Evolutionary conservation across 2,113 vertebrate genomes (phyloP).

Genomic region (Amia ocellicauda): DNA sequence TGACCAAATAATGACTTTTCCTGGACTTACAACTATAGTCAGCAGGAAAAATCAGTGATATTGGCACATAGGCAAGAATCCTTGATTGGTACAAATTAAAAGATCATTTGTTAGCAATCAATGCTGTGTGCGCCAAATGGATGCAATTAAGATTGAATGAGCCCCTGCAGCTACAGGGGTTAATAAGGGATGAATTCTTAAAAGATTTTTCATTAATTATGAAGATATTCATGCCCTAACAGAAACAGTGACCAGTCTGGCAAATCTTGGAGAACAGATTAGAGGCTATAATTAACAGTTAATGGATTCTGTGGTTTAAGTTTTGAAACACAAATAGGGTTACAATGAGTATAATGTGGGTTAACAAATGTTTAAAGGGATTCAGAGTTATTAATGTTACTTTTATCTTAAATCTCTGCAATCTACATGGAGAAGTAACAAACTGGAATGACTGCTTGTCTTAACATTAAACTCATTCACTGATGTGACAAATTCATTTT

Average conservation of each 20-base stretch:
- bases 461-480: neutral
- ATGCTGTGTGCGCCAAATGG: conserved; percentile 75
- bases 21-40: conserved; percentile 37
- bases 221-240: conserved; percentile 77
- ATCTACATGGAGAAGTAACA: neutral
- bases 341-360: neutral
- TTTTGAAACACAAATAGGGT: conserved; percentile 9
- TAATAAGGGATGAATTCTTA: conserved; percentile 77
- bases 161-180: conserved; percentile 76
- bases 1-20: conserved; percentile 1
- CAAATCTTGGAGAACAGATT: conserved; percentile 55
- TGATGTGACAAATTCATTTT: neutral
- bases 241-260: conserved; percentile 68
- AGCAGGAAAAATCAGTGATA: conserved; percentile 76
- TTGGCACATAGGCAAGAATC: conserved; percentile 73
- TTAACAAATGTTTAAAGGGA: conserved; percentile 13
- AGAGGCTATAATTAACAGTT: conserved; percentile 12
- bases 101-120: conserved; percentile 79
- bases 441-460: neutral
- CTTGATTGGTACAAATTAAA: conserved; percentile 79
- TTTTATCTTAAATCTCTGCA: conserved; percentile 4
- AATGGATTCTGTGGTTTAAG: conserved; percentile 7
- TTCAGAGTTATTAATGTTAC: neutral
- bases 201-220: conserved; percentile 81
- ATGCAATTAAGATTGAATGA: conserved; percentile 81